Evolutionary conservation across 2,797 vertebrate genomes (phyloP).

Genomic region (Dromococcyx pavoninus): DNA sequence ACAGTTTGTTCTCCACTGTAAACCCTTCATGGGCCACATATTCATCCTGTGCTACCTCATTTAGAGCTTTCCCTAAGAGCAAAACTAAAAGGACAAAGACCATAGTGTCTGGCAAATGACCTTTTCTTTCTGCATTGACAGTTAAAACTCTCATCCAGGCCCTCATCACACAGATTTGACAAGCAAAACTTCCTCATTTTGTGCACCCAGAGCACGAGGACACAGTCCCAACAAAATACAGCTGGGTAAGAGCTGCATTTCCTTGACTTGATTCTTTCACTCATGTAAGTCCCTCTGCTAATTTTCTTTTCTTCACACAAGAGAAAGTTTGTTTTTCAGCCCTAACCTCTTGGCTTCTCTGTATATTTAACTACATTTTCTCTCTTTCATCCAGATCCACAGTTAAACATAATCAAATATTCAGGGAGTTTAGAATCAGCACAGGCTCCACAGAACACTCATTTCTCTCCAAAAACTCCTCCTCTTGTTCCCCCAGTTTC

Average conservation of each 20-base stretch:
- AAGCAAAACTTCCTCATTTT: not conserved
- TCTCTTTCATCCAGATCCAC: not conserved
- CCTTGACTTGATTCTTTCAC: not conserved
- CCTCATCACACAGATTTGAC: not conserved
- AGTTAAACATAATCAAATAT: not conserved
- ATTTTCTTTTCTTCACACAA: not conserved
- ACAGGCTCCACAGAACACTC: not conserved
- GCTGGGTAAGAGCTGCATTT: not conserved
- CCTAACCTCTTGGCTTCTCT: not conserved
- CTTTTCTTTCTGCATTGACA: conserved; percentile 18
- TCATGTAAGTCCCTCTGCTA: not conserved
- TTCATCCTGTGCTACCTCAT: conserved; percentile 26
- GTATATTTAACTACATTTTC: not conserved
- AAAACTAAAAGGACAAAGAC: conserved; percentile 44
- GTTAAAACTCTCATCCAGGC: not conserved
- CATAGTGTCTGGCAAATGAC: conserved; percentile 18
- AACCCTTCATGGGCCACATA: conserved; percentile 32
- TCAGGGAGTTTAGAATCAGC: not conserved
- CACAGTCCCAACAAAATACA: not conserved
- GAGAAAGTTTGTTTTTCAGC: not conserved
- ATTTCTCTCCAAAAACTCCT: not conserved
- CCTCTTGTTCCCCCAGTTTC: not conserved
- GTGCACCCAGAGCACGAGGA: not conserved
- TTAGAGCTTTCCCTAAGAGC: conserved; percentile 9
- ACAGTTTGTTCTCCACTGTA: conserved; percentile 49